Percentiles rank a stretch among this genome's conserved stretches.
These are phyloP conservation scores for Agrotis ipsilon DNA, from an alignment of 2,888 invertebrate species.

Conservation along the genomic window DNA sequence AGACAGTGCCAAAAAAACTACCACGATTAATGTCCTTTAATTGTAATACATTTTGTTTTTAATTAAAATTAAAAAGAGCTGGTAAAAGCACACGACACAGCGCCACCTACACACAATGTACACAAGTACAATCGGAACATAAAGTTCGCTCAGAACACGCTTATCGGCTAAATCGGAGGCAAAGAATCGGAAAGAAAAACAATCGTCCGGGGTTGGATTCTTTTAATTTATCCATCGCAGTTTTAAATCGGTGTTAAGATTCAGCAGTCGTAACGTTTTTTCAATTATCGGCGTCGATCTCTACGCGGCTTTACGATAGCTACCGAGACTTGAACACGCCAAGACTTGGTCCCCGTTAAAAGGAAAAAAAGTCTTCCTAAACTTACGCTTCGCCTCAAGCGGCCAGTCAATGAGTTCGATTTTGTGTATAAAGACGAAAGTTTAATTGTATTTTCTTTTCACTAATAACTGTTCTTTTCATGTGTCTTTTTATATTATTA, in stretches of 20 bases:
- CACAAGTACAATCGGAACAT: slow-evolving; percentile 81
- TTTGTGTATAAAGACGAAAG: slow-evolving; percentile 51
- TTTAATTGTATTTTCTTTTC: slow-evolving; percentile 52
- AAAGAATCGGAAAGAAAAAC: slow-evolving; percentile 83
- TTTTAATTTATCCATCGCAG: slow-evolving; percentile 89
- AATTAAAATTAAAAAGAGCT: slow-evolving; percentile 77
- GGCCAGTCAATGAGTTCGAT: slow-evolving; percentile 70
- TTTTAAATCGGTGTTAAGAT: slow-evolving; percentile 90
- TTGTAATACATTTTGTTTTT: slow-evolving; percentile 71
- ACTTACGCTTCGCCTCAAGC: slow-evolving; percentile 69
- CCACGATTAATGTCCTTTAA: slow-evolving; percentile 61
- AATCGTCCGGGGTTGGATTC: slow-evolving; percentile 82
- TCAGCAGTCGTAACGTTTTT: slow-evolving; percentile 87
- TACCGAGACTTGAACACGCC: slow-evolving; percentile 81
- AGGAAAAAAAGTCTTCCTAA: slow-evolving; percentile 66
- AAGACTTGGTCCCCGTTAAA: slow-evolving; percentile 67
- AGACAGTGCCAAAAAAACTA: slow-evolving; percentile 45
- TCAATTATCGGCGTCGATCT: slow-evolving; percentile 88
- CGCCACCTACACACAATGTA: slow-evolving; percentile 82
- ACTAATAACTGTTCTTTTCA: slow-evolving; percentile 1
- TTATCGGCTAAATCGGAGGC: slow-evolving; percentile 84
- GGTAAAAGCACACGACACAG: slow-evolving; percentile 72
- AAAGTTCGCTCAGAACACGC: slow-evolving; percentile 85
- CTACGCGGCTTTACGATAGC: slow-evolving; percentile 85
- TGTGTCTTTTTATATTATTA: background rate